These are phyloP conservation scores for Gallinago stenura DNA, from an alignment of 2,797 vertebrate species.

Conservation along the genomic window DNA sequence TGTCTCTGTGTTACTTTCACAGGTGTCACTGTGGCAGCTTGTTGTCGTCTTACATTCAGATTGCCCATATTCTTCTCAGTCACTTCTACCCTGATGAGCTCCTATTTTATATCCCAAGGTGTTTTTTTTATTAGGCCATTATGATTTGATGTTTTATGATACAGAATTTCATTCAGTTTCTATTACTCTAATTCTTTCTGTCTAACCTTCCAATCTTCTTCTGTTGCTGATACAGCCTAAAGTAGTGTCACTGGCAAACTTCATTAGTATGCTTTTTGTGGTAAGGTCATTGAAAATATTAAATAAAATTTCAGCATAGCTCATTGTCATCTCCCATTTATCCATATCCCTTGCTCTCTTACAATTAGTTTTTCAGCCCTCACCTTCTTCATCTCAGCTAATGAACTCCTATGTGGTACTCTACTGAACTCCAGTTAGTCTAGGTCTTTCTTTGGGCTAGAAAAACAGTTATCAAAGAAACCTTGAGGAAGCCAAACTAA, in stretches of 20 bases:
- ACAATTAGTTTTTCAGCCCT: neutral
- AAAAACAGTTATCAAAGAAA: neutral
- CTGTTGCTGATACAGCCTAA: neutral
- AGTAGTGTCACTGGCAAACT: neutral
- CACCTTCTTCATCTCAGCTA: neutral
- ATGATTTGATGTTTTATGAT: neutral
- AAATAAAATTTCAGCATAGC: neutral
- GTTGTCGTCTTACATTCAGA: neutral
- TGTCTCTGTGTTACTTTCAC: neutral
- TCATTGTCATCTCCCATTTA: neutral
- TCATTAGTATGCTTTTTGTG: neutral
- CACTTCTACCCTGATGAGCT: neutral
- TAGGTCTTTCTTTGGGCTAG: neutral
- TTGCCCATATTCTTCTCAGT: neutral
- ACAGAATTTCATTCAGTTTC: neutral
- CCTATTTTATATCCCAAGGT: neutral
- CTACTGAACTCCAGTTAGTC: neutral
- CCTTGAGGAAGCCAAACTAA: neutral
- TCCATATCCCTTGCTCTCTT: neutral
- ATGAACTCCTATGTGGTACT: neutral
- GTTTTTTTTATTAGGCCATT: neutral
- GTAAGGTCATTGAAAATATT: neutral
- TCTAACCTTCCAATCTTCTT: neutral
- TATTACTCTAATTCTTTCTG: neutral
- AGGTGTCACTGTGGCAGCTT: neutral